Evolutionary conservation across 2,113 vertebrate genomes (phyloP).

Genomic region (Kryptolebias marmoratus): DNA sequence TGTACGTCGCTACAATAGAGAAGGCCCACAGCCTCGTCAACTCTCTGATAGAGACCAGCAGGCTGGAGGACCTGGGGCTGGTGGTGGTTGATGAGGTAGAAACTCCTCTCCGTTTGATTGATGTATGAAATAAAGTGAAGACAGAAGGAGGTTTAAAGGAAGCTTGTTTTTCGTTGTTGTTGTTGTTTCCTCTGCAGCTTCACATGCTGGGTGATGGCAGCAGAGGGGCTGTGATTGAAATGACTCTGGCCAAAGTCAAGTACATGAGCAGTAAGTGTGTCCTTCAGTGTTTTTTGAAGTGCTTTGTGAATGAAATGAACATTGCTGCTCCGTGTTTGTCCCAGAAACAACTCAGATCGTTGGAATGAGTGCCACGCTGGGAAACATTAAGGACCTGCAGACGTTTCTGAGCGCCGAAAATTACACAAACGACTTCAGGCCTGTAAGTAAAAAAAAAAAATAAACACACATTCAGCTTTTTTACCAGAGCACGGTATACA

Average conservation of each 20-base stretch:
- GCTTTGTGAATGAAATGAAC: background rate
- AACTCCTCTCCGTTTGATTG: background rate
- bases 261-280: conserved; percentile 86
- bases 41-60: conserved; percentile 87
- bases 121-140: background rate
- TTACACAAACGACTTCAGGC: conserved; percentile 89
- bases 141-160: background rate
- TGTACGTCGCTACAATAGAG: conserved; percentile 94
- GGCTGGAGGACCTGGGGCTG: conserved; percentile 85
- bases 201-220: conserved; percentile 95
- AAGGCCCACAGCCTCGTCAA: conserved; percentile 94
- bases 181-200: conserved; percentile 76
- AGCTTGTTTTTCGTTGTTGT: no score
- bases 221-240: conserved; percentile 90
- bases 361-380: conserved; percentile 96
- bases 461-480: no score
- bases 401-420: conserved; percentile 90
- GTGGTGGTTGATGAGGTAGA: conserved; percentile 94
- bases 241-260: conserved; percentile 90
- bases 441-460: conserved; percentile 79
- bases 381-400: conserved; percentile 91
- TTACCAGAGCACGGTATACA: no score
- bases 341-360: conserved; percentile 90
- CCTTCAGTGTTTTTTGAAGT: background rate
- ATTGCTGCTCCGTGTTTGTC: background rate